phyloP scores from a whole-genome alignment of 2,113 vertebrate genomes.

The cattle (Bos taurus) region ARS-UCD2.0 NC_037348.1:42952501-42953000 shows the following conservation, averaged over 20 bases:
- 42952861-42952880: background rate
- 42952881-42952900: background rate
- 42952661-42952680: background rate
- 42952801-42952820: background rate
- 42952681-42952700: background rate
- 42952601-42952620: background rate
- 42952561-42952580: background rate
- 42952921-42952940: background rate
- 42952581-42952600: background rate
- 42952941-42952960: background rate
- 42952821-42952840: background rate
- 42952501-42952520: background rate
- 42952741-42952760: background rate
- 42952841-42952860: background rate
- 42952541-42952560: background rate
- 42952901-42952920: background rate
- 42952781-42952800: background rate
- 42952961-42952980: background rate
- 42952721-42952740: background rate
- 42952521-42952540: background rate
- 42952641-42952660: accelerated
- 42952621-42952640: background rate
- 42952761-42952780: background rate
- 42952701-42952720: background rate
- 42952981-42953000: background rate